Evolutionary conservation across 2,888 invertebrate species (phyloP).

Genomic region (Hirtodrosophila trivittata): DNA sequence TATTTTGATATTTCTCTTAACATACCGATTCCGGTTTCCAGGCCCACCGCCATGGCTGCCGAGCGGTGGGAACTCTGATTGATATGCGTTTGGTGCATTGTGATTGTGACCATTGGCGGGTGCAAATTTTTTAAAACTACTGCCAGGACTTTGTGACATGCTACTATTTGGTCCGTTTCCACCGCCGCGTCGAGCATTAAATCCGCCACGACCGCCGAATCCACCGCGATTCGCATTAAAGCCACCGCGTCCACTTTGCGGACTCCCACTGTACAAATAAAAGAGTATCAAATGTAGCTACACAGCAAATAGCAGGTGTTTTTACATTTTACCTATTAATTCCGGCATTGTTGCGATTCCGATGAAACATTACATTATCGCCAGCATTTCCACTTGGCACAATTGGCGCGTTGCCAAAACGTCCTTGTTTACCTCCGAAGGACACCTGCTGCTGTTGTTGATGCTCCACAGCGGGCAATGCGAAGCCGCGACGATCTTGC

Average conservation of each 20-base stretch:
- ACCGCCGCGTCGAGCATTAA: conserved; percentile 83
- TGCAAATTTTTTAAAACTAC: conserved; percentile 82
- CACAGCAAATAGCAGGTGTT: no score
- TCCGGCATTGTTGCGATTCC: conserved; percentile 47
- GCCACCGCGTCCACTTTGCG: conserved; percentile 79
- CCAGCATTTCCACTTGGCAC: conserved; percentile 30
- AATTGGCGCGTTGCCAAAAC: conserved; percentile 58
- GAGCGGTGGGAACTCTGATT: conserved; percentile 81
- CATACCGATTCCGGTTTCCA: conserved; percentile 76
- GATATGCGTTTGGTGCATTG: conserved; percentile 70
- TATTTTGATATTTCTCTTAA: neutral
- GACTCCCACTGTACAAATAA: conserved; percentile 28
- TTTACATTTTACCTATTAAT: conserved; percentile 53
- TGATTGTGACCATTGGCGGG: conserved; percentile 54
- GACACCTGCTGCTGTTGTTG: conserved; percentile 59
- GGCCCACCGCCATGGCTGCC: conserved; percentile 47
- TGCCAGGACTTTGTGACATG: conserved; percentile 83
- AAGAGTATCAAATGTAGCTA: neutral
- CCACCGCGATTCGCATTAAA: conserved; percentile 56
- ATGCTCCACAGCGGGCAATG: conserved; percentile 75
- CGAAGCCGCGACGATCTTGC: conserved; percentile 83
- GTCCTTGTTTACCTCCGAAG: conserved; percentile 81
- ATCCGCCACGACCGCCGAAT: conserved; percentile 68
- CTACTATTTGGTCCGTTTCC: conserved; percentile 66
- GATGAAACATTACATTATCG: conserved; percentile 47